Evolutionary conservation across 2,797 vertebrate genomes (phyloP), one percentile per base, ranked within the genome.

Genomic region (Petrocephalus schoutedeni): DNA sequence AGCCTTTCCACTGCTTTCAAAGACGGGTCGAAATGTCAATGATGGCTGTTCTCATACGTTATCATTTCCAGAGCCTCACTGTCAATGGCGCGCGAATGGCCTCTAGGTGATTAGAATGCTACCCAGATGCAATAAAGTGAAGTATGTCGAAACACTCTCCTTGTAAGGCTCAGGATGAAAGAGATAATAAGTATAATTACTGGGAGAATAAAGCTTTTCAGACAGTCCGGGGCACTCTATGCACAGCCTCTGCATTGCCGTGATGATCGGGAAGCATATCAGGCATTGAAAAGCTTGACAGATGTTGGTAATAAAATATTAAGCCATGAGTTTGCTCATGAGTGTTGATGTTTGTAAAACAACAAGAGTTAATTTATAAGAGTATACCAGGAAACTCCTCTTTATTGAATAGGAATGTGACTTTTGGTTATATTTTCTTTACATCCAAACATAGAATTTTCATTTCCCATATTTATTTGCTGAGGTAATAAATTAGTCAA

Each of bases 41-140:
- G 93, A 89, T 6, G 16, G 88, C 91, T 93, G 91, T 90, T 92
- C 82, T 91, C 91, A 94, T 91, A 92, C 91, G 89, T 93, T 92
- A 92, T 86, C 56, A 59, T 88, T 87, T 86, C 88, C 89, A 83
- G 89, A 84, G 91, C 90, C 89, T 87, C 84, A 86, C 85, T 86
- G 84, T 91, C 90, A 90, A 93, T 90, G 89, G 90, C 89, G 90
- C 88, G 90, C 86, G 89, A 87, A 91, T 93, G 90, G 87, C 91
- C 90, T 88, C 53, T 89, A 90, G 92, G 94, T 94, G 93, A 94
- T 95, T 94, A 94, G 92, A 93, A 92, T 87, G 90, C 91, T 92
- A 91, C 92, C 92, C 74, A 89, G 88, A 90, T 91, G 90, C 89
- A 88, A 58, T 49, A 89, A 90, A 92, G 90, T 90, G 90, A 92